phyloP scores from a whole-genome alignment of 2,888 invertebrate species.

The Cephus spinipes region DNA sequence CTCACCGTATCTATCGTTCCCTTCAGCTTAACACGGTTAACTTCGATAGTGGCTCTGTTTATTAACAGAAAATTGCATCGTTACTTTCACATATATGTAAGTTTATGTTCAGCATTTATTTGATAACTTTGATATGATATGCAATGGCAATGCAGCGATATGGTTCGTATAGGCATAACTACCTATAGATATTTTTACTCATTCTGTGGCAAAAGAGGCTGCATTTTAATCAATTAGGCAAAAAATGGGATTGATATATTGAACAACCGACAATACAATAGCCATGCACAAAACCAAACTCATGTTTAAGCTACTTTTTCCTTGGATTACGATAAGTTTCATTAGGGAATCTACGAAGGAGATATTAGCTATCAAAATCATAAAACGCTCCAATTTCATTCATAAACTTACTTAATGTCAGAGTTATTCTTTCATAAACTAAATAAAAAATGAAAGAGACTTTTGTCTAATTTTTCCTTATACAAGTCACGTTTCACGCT shows the following conservation, averaged over 20 bases:
- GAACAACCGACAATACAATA: neutral
- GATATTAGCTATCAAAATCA: neutral
- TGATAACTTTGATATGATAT: neutral
- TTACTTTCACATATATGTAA: neutral
- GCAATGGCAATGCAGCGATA: neutral
- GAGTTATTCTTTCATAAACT: neutral
- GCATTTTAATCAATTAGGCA: neutral
- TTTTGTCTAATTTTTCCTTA: neutral
- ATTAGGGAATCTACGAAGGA: neutral
- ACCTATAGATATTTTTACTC: neutral
- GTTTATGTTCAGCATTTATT: neutral
- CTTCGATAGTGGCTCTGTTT: constrained; percentile 78
- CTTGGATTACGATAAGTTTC: neutral
- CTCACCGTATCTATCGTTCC: constrained; percentile 81
- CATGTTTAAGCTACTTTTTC: neutral
- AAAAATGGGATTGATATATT: neutral
- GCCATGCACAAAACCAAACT: neutral
- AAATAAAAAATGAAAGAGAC: neutral
- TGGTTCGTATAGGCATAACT: neutral
- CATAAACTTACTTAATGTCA: neutral
- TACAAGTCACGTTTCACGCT: neutral
- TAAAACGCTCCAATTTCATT: too few species aligned
- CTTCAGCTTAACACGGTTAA: constrained; percentile 76
- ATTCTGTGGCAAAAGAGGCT: neutral
- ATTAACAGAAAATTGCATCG: neutral